A percentile compares a stretch with the other conserved stretches of the same genome.
Evolutionary conservation across 2,888 invertebrate genomes (phyloP).

Genomic region (Cancer borealis): DNA sequence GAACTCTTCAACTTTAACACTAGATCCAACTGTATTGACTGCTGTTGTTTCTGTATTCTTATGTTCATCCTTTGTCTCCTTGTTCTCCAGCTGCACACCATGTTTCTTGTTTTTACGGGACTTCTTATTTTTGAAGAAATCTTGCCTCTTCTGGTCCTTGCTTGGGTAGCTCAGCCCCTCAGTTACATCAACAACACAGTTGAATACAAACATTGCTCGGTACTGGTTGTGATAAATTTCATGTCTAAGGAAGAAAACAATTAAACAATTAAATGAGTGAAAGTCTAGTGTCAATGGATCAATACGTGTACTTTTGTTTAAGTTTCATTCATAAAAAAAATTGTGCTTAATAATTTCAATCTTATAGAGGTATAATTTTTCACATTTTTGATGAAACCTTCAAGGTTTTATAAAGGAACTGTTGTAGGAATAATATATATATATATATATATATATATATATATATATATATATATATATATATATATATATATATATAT

Average conservation of each 20-base stretch:
- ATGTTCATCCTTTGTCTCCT: conserved; percentile 68
- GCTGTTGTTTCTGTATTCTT: conserved; percentile 40
- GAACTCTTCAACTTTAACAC: background rate
- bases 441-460: no score
- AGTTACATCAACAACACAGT: conserved; percentile 81
- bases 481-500: no score
- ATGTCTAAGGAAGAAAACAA: conserved; percentile 80
- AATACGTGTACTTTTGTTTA: background rate
- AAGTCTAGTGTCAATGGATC: no score
- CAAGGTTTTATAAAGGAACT: no score
- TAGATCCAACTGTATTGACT: conserved; percentile 4
- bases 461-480: no score
- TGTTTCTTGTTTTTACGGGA: conserved; percentile 53
- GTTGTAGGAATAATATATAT: no score
- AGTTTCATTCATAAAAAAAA: background rate
- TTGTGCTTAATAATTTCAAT: no score
- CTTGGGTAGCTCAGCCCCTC: conserved; percentile 79
- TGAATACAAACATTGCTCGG: conserved; percentile 84
- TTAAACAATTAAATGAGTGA: background rate
- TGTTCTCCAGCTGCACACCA: background rate
- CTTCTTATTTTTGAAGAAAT: conserved; percentile 78
- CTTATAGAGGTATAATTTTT: no score
- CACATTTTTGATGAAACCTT: no score
- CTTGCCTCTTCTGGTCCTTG: conserved; percentile 78
- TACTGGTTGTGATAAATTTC: conserved; percentile 82